Percentiles rank a stretch among this genome's conserved stretches.
These are phyloP conservation scores for Drosophila rubida DNA, from an alignment of 2,888 invertebrate genomes.

Conservation along the genomic window DNA sequence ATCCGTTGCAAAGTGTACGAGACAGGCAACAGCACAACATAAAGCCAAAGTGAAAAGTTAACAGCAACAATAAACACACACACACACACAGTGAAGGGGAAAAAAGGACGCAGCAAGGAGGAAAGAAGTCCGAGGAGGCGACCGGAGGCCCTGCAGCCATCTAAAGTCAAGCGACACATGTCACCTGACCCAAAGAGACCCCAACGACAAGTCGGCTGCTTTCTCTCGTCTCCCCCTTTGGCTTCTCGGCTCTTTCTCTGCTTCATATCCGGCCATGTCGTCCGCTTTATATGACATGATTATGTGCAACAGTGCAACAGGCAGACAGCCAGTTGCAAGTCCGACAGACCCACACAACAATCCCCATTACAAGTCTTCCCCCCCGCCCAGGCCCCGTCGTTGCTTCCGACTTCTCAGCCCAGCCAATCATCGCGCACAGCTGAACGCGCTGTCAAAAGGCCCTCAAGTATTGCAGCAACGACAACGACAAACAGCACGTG, in stretches of 20 bases:
- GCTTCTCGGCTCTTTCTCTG: slow-evolving; percentile 5
- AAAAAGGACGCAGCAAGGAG: slow-evolving; percentile 27
- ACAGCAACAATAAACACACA: slow-evolving; percentile 6
- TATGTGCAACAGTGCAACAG: slow-evolving; percentile 79
- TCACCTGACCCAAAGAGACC: slow-evolving; percentile 61
- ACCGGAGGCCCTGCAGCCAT: slow-evolving; percentile 47
- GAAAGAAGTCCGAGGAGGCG: slow-evolving; percentile 47
- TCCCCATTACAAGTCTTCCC: slow-evolving; percentile 1
- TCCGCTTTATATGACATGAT: slow-evolving; percentile 79
- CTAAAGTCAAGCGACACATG: slow-evolving; percentile 79
- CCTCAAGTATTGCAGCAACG: slow-evolving; percentile 36
- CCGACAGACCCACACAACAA: slow-evolving; percentile 16
- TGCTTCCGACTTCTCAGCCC: neutral
- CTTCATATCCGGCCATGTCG: slow-evolving; percentile 69
- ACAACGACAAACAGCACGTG: slow-evolving; percentile 7
- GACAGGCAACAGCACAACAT: slow-evolving; percentile 52
- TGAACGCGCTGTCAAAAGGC: slow-evolving; percentile 50
- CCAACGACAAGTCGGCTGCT: slow-evolving; percentile 31
- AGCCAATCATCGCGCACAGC: slow-evolving; percentile 27
- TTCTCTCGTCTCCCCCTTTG: neutral
- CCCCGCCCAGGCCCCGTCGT: neutral
- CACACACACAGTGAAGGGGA: neutral
- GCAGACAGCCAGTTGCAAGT: slow-evolving; percentile 44
- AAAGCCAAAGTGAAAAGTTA: slow-evolving; percentile 64
- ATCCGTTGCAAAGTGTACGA: slow-evolving; percentile 60